phyloP scores from a whole-genome alignment of 2,888 invertebrate species.

The Nephrotoma guestfalica region DNA sequence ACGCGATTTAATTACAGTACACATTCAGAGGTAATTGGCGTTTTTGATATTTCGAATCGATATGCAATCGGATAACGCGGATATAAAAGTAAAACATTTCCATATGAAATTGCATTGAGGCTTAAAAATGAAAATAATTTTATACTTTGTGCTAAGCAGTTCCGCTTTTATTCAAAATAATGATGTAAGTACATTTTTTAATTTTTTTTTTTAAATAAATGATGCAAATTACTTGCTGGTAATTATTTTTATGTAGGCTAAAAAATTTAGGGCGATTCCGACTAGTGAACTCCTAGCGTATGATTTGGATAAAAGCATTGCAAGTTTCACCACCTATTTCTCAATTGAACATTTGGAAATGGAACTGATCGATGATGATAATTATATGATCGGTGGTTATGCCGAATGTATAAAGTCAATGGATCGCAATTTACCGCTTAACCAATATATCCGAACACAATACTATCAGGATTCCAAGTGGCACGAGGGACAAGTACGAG shows the following conservation, averaged over 20 bases:
- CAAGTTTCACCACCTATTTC: neutral
- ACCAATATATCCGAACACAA: neutral
- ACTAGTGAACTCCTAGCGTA: neutral
- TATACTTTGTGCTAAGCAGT: too few species aligned
- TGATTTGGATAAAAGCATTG: neutral
- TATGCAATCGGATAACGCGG: too few species aligned
- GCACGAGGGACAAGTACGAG: neutral
- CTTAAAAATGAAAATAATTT: too few species aligned
- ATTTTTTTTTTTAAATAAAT: too few species aligned
- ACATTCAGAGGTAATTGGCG: too few species aligned
- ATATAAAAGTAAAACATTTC: too few species aligned
- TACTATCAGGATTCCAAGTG: neutral
- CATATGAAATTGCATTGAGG: too few species aligned
- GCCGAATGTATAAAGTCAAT: neutral
- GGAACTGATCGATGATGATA: neutral
- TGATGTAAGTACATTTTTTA: too few species aligned
- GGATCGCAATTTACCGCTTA: neutral
- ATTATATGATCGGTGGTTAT: neutral
- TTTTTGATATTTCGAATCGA: too few species aligned
- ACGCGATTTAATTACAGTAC: too few species aligned
- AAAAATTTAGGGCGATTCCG: neutral
- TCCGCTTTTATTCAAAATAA: too few species aligned
- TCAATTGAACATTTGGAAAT: neutral
- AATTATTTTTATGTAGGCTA: neutral
- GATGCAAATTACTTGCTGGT: neutral